Base-by-base conservation (phyloP, 2,888 invertebrate genomes). In the Drosophila eohydei region DNA sequence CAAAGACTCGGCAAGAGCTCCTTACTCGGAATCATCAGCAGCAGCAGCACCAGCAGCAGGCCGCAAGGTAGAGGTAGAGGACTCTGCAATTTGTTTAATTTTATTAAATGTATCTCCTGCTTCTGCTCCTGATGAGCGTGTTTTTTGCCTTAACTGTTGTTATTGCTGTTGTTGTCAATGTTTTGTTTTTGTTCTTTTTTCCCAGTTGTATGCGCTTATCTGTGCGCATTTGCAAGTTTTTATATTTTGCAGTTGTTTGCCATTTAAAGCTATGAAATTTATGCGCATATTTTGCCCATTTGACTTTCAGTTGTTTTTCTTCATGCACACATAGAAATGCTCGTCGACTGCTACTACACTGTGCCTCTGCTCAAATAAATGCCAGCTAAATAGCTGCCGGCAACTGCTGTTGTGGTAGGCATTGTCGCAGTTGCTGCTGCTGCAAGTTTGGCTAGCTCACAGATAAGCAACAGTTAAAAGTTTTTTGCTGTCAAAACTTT, bases 381-480 rank as follows among this genome's bases (percentile, higher is more conserved):
- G 69, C 56, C 67, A 78, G 57, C 73, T 54, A 30, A 63, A 71
- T 59, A 57, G 70, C 74, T 71, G 56, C 50, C 51, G 72, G 81
- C 78, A 65, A 50, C 32, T 46, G 60, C 36, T 64, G 44, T 8
- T 52, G 44, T 28, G 61, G 43, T 36, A 28, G 64, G 36, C 43
- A 21, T 21, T 46, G 59, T 6, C 28, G 62, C 34, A 26, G 40
- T 30, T 43, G 30, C 4, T 32, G 61, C 28, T 26, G 40, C 30
- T 46, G 36, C 50, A 71, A 60, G 80, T 78, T 65, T 50, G 46
- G 59, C 52, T 51, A 60, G 60, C 65, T 57, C 68, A 62, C 61
- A 88, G 88, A 89, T 83, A 87, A 81, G 89, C 83, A 87, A 87
- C 88, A 83, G 83, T 84, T 89, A 71, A 87, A 81, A 84, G 69